Conservation (phyloP, 1,140 invertebrate species). For the Harpegnathos saltator region DNA sequence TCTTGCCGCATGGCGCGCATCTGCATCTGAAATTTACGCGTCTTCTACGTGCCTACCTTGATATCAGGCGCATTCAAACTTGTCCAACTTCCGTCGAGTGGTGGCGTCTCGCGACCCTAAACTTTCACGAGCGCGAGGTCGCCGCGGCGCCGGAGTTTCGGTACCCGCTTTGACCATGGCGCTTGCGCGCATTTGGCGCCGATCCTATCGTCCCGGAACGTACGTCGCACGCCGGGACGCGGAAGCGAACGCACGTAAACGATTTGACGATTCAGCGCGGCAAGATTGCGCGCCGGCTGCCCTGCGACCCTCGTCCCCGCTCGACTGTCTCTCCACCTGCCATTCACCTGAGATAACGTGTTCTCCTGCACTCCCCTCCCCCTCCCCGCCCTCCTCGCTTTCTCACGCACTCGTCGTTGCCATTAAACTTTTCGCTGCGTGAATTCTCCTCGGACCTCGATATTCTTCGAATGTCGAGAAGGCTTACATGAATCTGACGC, state of each 20-base stretch:
- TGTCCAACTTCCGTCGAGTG: constrained; percentile 55
- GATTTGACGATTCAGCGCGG: constrained; percentile 58
- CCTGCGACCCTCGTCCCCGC: neutral
- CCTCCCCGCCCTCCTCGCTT: no score
- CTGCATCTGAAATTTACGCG: constrained; percentile 61
- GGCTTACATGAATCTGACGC: no score
- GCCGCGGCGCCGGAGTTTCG: constrained; percentile 51
- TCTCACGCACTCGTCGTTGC: neutral
- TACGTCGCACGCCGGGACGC: constrained; percentile 44
- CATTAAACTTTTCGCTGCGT: neutral
- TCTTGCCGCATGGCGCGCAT: constrained; percentile 3
- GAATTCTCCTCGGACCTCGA: neutral
- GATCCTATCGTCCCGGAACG: constrained; percentile 58
- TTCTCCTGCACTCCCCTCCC: no score
- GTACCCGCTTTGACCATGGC: constrained; percentile 62
- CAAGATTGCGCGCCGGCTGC: constrained; percentile 27
- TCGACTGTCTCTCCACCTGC: neutral
- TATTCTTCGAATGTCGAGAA: no score
- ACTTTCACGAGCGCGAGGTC: constrained; percentile 49
- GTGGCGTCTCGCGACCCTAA: constrained; percentile 42
- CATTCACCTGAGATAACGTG: constrained; percentile 12
- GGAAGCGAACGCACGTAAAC: constrained; percentile 51
- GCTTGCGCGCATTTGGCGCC: constrained; percentile 62
- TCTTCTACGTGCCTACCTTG: constrained; percentile 47
- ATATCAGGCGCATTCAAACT: constrained; percentile 68